Percentiles rank a stretch among this genome's conserved stretches.
Conservation (phyloP, 1,140 invertebrate species). For the Brachionus calyciflorus region DNA sequence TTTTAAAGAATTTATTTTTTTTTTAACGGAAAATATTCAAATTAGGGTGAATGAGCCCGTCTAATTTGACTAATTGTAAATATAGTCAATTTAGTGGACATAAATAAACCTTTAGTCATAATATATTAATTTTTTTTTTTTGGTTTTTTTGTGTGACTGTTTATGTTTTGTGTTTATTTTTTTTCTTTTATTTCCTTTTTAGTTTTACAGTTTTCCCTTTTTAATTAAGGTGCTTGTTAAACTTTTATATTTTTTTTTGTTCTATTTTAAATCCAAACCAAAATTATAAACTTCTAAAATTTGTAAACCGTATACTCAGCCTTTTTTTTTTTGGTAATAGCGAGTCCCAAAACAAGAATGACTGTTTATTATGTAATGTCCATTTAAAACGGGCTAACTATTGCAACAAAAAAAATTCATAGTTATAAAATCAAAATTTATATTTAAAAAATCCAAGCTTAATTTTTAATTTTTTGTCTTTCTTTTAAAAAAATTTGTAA, state of each 20-base stretch:
- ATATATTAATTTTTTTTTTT: slow-evolving; percentile 1
- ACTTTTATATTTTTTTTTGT: background rate
- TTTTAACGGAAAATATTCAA: background rate
- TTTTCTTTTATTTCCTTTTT: slow-evolving; percentile 23
- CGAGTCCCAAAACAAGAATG: no score
- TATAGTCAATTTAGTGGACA: slow-evolving; percentile 32
- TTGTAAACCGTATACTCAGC: no score
- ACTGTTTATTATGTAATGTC: no score
- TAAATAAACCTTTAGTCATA: slow-evolving; percentile 12
- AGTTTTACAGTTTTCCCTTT: background rate
- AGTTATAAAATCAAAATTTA: no score
- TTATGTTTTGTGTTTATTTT: no score
- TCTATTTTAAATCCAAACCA: background rate
- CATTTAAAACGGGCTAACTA: no score
- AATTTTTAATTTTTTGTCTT: slow-evolving; percentile 1
- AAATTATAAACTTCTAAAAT: no score
- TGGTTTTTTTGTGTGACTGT: background rate
- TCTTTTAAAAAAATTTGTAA: slow-evolving; percentile 20
- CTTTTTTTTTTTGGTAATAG: no score
- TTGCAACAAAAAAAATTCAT: no score
- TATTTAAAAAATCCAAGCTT: no score
- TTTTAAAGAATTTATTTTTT: background rate
- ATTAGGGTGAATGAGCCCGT: slow-evolving; percentile 27
- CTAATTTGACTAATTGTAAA: slow-evolving; percentile 40
- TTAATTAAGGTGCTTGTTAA: slow-evolving; percentile 34